Evolutionary conservation across 2,113 vertebrate genomes (phyloP).

Genomic region (Seriola rivoliana): DNA sequence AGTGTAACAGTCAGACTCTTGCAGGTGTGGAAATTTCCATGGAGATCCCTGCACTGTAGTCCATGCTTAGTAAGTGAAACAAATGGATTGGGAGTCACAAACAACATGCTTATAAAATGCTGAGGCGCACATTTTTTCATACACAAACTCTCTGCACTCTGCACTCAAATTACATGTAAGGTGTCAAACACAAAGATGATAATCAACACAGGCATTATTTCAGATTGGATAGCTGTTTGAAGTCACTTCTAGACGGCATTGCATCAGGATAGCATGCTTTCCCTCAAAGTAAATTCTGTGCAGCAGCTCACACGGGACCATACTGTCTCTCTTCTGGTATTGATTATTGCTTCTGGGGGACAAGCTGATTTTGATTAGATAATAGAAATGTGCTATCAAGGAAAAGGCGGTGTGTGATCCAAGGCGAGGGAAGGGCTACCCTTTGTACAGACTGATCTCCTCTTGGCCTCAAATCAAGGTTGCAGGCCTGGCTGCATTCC

Average conservation of each 20-base stretch:
- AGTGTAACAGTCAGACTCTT: slow-evolving; percentile 39
- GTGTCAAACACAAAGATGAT: neutral
- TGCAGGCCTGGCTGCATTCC: slow-evolving; percentile 44
- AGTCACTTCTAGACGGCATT: slow-evolving; percentile 4
- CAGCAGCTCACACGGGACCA: neutral
- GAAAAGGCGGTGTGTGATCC: slow-evolving; percentile 15
- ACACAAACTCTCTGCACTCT: neutral
- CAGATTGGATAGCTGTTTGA: slow-evolving; percentile 22
- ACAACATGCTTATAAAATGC: slow-evolving; percentile 5
- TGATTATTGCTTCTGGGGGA: slow-evolving; percentile 20
- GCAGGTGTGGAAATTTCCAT: slow-evolving; percentile 78
- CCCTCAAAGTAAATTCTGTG: neutral
- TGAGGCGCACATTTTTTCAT: neutral
- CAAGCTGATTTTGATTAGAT: slow-evolving; percentile 27
- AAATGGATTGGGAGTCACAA: neutral
- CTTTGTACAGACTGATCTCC: slow-evolving; percentile 66
- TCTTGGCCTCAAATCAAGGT: slow-evolving; percentile 61
- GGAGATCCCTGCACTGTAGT: neutral
- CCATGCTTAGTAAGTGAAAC: slow-evolving; percentile 22
- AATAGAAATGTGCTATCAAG: slow-evolving; percentile 31
- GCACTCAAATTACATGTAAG: slow-evolving; percentile 15
- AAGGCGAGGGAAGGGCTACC: slow-evolving; percentile 60
- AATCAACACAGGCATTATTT: neutral
- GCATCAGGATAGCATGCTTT: neutral
- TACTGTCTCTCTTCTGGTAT: neutral